Conservation (phyloP, 2,888 invertebrate genomes). For the Sarcophaga variegata region DNA sequence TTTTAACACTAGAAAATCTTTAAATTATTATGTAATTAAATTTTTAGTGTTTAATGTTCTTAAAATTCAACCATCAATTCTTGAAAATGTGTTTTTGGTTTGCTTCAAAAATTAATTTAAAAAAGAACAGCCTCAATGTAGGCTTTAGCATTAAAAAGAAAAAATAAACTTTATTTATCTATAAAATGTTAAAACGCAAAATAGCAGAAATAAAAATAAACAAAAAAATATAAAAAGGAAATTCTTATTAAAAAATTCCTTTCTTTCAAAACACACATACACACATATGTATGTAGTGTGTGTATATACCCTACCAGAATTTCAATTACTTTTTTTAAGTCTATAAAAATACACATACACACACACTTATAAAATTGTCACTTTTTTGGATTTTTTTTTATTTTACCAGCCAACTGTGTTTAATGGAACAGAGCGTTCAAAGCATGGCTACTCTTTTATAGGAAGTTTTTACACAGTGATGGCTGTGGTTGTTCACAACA, state of each 20-base stretch:
- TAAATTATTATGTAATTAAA: conserved; percentile 49
- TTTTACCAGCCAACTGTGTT: background rate
- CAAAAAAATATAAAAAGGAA: background rate
- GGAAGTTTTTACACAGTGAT: background rate
- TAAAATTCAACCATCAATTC: background rate
- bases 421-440: background rate
- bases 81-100: conserved; percentile 1
- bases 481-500: background rate
- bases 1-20: background rate
- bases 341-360: background rate
- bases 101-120: conserved; percentile 23
- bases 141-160: too few relatives aligned
- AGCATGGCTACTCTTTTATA: background rate
- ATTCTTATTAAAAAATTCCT: conserved; percentile 17
- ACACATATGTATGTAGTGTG: background rate
- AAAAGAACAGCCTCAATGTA: background rate
- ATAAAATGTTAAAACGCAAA: too few relatives aligned
- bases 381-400: background rate
- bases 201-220: background rate
- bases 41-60: conserved; percentile 25
- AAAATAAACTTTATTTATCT: too few relatives aligned
- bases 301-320: background rate
- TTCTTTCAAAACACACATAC: background rate
- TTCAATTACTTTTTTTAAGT: background rate
- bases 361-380: conserved; percentile 25